Conservation (phyloP, 2,113 vertebrate species). For the Carassius auratus region DNA sequence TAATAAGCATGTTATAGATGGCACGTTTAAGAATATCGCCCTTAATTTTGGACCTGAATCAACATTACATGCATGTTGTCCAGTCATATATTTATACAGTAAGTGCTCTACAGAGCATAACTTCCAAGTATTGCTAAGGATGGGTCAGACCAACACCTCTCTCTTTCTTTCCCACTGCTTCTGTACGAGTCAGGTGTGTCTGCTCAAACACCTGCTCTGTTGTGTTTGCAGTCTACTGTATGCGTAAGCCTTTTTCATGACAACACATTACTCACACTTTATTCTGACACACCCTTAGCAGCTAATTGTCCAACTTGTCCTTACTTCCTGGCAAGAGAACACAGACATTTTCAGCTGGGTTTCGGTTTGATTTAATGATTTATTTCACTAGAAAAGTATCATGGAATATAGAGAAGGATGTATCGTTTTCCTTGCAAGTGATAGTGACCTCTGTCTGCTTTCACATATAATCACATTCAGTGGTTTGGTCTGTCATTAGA, state of each 20-base stretch:
- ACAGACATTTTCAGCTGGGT: not conserved
- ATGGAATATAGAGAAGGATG: not conserved
- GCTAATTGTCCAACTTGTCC: not conserved
- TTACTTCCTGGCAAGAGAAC: not conserved
- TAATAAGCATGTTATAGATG: not conserved
- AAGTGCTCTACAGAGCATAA: not conserved
- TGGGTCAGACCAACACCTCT: not conserved
- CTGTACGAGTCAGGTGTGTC: not conserved
- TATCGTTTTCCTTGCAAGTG: not conserved
- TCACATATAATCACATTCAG: not conserved
- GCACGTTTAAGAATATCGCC: not conserved
- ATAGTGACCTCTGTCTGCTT: not conserved
- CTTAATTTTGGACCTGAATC: not conserved
- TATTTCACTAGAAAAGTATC: not conserved
- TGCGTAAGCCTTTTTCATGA: not conserved
- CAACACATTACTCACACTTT: not conserved
- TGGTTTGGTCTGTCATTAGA: not conserved
- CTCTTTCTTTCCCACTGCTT: not conserved
- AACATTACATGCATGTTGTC: not conserved
- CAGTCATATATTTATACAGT: not conserved
- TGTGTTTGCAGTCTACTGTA: not conserved
- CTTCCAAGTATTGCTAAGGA: not conserved
- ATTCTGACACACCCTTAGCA: not conserved
- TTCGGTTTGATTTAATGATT: not conserved
- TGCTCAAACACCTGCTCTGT: constrained; percentile 12